phyloP scores from a whole-genome alignment of 2,113 vertebrate genomes.

The Oryzias curvinotus region DNA sequence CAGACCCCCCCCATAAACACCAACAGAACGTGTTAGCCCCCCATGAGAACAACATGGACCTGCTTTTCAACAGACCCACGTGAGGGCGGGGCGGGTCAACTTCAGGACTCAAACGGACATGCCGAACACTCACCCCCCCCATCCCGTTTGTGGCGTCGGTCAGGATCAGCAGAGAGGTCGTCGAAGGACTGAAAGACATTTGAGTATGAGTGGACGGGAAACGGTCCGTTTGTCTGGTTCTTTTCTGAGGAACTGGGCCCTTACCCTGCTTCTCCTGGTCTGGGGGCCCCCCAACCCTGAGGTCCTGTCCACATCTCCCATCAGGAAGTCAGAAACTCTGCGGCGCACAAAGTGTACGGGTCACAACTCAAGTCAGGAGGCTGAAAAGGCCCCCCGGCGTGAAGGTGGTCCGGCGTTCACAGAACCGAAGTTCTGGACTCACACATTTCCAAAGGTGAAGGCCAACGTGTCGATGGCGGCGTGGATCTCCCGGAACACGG shows the following conservation, averaged over 20 bases:
- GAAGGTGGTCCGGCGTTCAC: no score
- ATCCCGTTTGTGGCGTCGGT: constrained; percentile 84
- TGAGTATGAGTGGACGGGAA: constrained; percentile 2
- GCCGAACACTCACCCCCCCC: constrained; percentile 71
- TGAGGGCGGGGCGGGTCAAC: no score
- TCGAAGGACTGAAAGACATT: constrained; percentile 85
- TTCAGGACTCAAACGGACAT: background rate
- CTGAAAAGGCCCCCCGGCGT: no score
- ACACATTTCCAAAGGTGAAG: constrained; percentile 98
- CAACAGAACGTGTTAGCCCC: no score
- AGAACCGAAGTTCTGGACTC: constrained; percentile 71
- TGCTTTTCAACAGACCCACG: no score
- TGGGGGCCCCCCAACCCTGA: constrained; percentile 86
- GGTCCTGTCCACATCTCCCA: constrained; percentile 96
- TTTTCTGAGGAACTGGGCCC: constrained; percentile 18
- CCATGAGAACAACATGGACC: no score
- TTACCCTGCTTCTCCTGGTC: constrained; percentile 89
- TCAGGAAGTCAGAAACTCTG: constrained; percentile 99
- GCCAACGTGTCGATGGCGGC: constrained; percentile 92
- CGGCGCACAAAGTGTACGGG: constrained; percentile 2
- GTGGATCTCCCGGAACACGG: constrained; percentile 88
- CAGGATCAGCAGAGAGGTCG: constrained; percentile 88
- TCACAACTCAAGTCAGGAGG: no score
- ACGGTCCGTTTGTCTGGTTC: background rate
- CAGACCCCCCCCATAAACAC: no score